Evolutionary conservation across 2,888 invertebrate species (phyloP), one percentile per base, ranked within the genome.

Genomic region (Leptothorax acervorum): DNA sequence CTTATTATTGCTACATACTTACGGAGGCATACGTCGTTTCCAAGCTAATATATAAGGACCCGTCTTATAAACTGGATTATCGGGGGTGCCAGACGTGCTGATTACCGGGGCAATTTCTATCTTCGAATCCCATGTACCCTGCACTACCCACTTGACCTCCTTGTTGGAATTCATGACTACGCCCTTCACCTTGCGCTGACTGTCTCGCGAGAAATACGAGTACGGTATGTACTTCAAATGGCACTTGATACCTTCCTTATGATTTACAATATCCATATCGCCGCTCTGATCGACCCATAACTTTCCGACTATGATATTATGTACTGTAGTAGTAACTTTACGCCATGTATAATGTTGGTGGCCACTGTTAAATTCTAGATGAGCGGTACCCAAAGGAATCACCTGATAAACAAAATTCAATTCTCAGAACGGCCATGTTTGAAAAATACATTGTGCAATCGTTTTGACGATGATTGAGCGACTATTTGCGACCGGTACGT

Each of bases 201-300:
- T 97, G 94, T 99, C 99, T 93, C 99, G 97, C 88, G 99, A 98
- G 95, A 99, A 99, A 96, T 99, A 99, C 87, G 99, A 99, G 95
- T 99, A 99, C 35, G 99, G 99, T 94, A 98, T 97, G 95, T 98
- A 99, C 95, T 99, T 99, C 91, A 99, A 96, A 94, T 98, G 98
- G 95, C 99, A 99, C 95, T 98, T 98, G 94, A 99, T 98, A 75
- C 99, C 99, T 76, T 97, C 97, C 65, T 97, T 97, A 88, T 98
- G 97, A 94, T 99, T 99, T 85, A 97, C 96, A 88, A 99, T 99
- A 95, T 99, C 99, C 98, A 99, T 99, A 94, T 99, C 99, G 66
- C 99, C 99, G 95, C 99, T 99, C 95, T 99, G 99, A 96, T 99
- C 99, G 84, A 99, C 99, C 99, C 99, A 99, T 91, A 99, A 96